Conservation (phyloP, 2,797 vertebrate species). For the Mormyrus hasselquistii region DNA sequence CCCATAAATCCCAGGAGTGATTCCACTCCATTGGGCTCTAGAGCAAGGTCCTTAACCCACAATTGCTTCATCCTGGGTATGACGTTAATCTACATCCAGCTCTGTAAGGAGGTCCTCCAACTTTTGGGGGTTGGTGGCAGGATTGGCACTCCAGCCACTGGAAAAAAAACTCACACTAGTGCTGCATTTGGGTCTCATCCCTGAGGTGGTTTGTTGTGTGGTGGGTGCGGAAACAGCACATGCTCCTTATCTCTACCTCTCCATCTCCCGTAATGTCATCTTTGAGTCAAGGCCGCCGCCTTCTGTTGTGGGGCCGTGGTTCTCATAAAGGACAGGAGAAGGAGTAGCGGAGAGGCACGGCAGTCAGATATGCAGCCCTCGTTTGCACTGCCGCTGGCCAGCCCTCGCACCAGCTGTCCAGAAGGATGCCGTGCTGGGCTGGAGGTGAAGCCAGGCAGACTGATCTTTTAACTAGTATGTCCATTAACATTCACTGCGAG, state of each 20-base stretch:
- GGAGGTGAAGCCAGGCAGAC: not conserved
- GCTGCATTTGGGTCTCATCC: not conserved
- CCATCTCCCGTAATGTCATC: not conserved
- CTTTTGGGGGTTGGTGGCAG: not conserved
- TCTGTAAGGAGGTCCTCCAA: not conserved
- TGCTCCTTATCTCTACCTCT: not conserved
- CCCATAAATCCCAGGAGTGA: not conserved
- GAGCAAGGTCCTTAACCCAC: not conserved
- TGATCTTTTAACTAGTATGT: not conserved
- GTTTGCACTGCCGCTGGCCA: not conserved
- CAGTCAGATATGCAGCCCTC: too few species aligned
- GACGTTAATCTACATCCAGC: not conserved
- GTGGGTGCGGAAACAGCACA: not conserved
- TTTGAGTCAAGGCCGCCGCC: not conserved
- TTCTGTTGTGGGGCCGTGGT: too few species aligned
- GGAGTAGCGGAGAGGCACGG: not conserved
- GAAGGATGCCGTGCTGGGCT: not conserved
- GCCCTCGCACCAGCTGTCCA: not conserved
- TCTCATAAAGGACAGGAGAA: not conserved
- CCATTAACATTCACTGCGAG: not conserved
- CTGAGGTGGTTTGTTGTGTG: not conserved
- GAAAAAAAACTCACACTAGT: not conserved
- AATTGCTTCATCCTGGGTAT: not conserved
- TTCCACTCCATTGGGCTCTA: not conserved
- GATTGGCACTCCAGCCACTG: not conserved